Conservation (phyloP, 2,797 vertebrate genomes). For the Silurus lanzhouensis region DNA sequence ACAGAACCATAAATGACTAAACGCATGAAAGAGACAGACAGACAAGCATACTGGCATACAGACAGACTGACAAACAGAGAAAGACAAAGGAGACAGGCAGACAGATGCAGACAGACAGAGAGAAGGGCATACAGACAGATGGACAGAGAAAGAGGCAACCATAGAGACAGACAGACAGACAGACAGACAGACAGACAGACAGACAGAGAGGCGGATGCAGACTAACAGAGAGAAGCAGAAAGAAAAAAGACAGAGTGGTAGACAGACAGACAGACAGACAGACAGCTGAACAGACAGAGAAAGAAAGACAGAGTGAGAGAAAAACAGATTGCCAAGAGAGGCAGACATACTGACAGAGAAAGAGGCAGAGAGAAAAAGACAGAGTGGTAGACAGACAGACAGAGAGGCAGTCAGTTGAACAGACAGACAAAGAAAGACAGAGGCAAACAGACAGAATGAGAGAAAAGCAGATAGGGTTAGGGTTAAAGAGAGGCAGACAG, state of each 20-base stretch:
- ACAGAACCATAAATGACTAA: not conserved
- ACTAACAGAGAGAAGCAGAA: slow-evolving; percentile 27
- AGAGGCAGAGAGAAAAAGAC: not conserved
- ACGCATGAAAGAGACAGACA: not conserved
- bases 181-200: too few relatives aligned
- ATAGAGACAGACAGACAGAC: not conserved
- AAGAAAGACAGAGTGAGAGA: not conserved
- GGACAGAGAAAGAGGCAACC: not conserved
- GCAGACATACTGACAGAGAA: too few relatives aligned
- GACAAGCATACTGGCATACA: not conserved
- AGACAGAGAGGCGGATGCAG: not conserved
- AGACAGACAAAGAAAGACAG: too few relatives aligned
- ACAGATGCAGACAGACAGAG: not conserved
- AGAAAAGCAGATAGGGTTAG: too few relatives aligned
- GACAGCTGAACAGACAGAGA: not conserved
- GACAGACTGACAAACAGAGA: not conserved
- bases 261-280: not conserved
- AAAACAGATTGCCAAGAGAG: not conserved
- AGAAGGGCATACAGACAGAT: not conserved
- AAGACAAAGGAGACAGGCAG: slow-evolving; percentile 1
- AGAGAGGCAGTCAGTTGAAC: too few relatives aligned
- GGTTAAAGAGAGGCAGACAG: too few relatives aligned
- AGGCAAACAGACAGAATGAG: too few relatives aligned
- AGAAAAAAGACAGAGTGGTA: not conserved
- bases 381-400: not conserved